A percentile compares a stretch with the other conserved stretches of the same genome.
phyloP scores from a whole-genome alignment of 1,140 invertebrate genomes.

The Lineus longissimus region DNA sequence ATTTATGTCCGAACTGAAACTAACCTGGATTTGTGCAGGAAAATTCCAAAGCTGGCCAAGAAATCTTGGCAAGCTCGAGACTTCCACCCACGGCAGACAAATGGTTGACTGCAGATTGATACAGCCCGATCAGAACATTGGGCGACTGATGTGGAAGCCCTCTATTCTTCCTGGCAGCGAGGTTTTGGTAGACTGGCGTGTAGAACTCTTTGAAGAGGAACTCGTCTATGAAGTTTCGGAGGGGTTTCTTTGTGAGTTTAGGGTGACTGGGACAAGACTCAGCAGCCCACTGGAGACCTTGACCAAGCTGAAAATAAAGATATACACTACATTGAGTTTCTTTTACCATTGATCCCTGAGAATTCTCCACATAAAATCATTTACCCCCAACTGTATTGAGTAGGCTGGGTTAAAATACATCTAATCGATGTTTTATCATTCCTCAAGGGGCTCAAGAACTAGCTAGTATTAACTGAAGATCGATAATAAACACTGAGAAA shows the following conservation, averaged over 20 bases:
- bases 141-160: conserved; percentile 33
- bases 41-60: conserved; percentile 38
- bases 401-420: too few relatives aligned
- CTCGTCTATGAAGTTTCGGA: conserved; percentile 26
- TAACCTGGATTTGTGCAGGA: conserved; percentile 1
- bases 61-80: conserved; percentile 20
- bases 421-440: too few relatives aligned
- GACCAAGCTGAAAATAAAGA: conserved; percentile 21
- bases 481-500: too few relatives aligned
- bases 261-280: conserved; percentile 20
- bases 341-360: background rate
- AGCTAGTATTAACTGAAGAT: too few relatives aligned
- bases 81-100: conserved; percentile 21
- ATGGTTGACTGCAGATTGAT: conserved; percentile 35
- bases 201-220: conserved; percentile 26
- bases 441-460: too few relatives aligned
- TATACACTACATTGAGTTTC: background rate
- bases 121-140: conserved; percentile 28
- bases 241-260: conserved; percentile 9
- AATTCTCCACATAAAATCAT: background rate
- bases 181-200: conserved; percentile 29
- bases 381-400: too few relatives aligned
- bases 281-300: conserved; percentile 28
- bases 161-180: conserved; percentile 18
- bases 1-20: too few relatives aligned